A percentile compares a stretch with the other conserved stretches of the same genome.
Conservation (phyloP, 2,113 vertebrate species). For the Neoarius graeffei region DNA sequence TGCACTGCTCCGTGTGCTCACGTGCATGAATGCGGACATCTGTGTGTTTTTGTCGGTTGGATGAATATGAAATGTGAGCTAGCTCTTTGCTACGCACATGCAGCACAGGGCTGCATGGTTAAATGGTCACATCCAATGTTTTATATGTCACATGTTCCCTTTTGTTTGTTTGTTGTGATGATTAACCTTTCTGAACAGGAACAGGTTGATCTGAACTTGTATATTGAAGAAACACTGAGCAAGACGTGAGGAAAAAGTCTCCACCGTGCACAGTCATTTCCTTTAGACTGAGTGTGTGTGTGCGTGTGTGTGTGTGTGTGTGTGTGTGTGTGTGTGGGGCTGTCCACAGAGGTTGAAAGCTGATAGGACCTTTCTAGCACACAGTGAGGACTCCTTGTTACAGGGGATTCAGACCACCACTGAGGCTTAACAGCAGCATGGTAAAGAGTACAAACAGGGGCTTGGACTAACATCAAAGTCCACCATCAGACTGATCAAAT, state of each 20-base stretch:
- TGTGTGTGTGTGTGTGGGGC: slow-evolving; percentile 63
- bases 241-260: background rate
- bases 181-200: slow-evolving; percentile 22
- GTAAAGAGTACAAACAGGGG: slow-evolving; percentile 73
- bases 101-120: background rate
- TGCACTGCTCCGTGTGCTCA: background rate
- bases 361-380: slow-evolving; percentile 73
- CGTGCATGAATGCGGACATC: slow-evolving; percentile 40
- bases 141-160: background rate
- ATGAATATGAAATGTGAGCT: background rate
- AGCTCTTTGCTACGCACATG: background rate
- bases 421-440: slow-evolving; percentile 78
- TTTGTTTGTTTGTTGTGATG: background rate
- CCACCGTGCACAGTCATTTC: background rate
- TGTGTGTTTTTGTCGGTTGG: background rate
- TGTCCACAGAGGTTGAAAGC: slow-evolving; percentile 83
- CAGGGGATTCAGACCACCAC: slow-evolving; percentile 80
- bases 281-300: slow-evolving; percentile 39
- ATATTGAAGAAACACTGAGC: background rate
- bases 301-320: slow-evolving; percentile 39
- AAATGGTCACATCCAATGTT: background rate
- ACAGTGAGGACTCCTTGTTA: slow-evolving; percentile 84
- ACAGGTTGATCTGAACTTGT: slow-evolving; percentile 1
- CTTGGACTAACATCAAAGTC: slow-evolving; percentile 30
- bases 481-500: slow-evolving; percentile 30